Conservation (phyloP, 2,888 invertebrate genomes). For the Sicus ferrugineus region DNA sequence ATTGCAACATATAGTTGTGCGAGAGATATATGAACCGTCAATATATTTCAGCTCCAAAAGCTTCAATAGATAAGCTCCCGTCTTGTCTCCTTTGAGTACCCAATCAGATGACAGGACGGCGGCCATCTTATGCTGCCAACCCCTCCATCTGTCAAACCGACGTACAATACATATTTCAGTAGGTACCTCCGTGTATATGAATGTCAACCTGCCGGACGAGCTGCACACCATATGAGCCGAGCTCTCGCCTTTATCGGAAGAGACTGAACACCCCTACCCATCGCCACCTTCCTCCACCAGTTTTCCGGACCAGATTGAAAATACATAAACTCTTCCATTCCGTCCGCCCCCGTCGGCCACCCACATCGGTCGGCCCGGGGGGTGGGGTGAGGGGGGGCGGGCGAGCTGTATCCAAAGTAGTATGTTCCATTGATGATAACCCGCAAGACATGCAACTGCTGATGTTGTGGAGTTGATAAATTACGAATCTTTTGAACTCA, state of each 20-base stretch:
- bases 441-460: constrained; percentile 33
- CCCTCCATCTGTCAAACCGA: constrained; percentile 36
- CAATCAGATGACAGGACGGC: constrained; percentile 53
- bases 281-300: constrained; percentile 30
- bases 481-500: constrained; percentile 33
- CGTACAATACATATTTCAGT: constrained; percentile 5
- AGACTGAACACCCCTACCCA: constrained; percentile 11
- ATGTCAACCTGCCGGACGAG: neutral
- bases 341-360: constrained; percentile 36
- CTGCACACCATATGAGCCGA: constrained; percentile 29
- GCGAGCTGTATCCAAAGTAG: neutral
- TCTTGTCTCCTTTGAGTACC: constrained; percentile 38
- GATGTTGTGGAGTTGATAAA: constrained; percentile 42
- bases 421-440: constrained; percentile 32
- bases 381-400: neutral
- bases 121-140: constrained; percentile 52
- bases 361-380: constrained; percentile 9
- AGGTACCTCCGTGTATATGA: neutral
- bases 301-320: constrained; percentile 43
- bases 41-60: too few relatives aligned
- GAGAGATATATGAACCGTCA: too few relatives aligned
- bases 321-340: constrained; percentile 42
- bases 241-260: constrained; percentile 8
- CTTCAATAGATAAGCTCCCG: too few relatives aligned
- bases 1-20: too few relatives aligned